Percentiles rank a stretch among this genome's conserved stretches.
These are phyloP conservation scores for Zonitis immaculata DNA, from an alignment of 2,888 invertebrate species.

Conservation along the genomic window DNA sequence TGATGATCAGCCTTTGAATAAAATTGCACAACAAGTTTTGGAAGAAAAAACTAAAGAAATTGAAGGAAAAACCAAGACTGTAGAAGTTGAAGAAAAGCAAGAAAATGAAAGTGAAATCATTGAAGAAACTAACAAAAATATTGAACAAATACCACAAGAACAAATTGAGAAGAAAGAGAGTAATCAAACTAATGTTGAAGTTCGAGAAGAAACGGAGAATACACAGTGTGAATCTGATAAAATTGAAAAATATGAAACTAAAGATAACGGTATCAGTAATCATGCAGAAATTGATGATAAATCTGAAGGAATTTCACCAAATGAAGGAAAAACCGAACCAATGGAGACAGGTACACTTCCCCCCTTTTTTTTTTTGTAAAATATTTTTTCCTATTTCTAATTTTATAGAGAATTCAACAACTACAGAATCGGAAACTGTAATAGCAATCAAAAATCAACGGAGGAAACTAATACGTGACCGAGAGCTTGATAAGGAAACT, in stretches of 20 bases:
- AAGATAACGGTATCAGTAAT: too few relatives aligned
- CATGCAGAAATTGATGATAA: background rate
- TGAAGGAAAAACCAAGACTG: conserved; percentile 39
- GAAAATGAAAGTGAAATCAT: conserved; percentile 11
- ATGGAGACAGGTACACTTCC: background rate
- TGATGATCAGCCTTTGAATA: conserved; percentile 10
- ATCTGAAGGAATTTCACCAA: background rate
- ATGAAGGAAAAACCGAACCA: background rate
- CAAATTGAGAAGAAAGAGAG: conserved; percentile 2
- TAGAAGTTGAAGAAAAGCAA: conserved; percentile 27
- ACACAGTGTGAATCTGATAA: conserved; percentile 8
- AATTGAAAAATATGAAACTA: conserved; percentile 8
- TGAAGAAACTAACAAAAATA: background rate
- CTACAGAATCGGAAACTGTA: background rate
- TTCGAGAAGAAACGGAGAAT: conserved; percentile 12
- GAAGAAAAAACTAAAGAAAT: conserved; percentile 26
- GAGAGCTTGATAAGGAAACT: background rate
- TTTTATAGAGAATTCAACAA: background rate
- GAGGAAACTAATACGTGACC: conserved; percentile 4
- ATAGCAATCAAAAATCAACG: background rate
- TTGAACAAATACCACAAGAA: background rate
- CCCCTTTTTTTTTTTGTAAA: too few relatives aligned
- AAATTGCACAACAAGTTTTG: background rate
- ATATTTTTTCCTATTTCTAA: too few relatives aligned
- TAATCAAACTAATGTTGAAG: background rate